Evolutionary conservation across 2,888 invertebrate species (phyloP), one percentile per base, ranked within the genome.

Genomic region (Lasioglossum morio): DNA sequence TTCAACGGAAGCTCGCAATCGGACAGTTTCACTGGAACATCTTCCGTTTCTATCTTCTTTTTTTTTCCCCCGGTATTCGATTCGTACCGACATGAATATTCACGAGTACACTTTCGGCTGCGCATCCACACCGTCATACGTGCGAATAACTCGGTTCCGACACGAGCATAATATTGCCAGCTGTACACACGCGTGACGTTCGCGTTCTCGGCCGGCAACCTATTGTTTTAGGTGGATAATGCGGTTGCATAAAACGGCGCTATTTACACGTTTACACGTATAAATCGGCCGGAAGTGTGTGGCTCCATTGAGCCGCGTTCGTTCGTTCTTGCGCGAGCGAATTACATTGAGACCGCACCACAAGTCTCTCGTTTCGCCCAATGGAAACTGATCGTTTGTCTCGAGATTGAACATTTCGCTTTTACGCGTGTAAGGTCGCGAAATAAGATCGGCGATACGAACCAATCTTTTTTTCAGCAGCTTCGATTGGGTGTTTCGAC

Each of bases 221-320:
- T 43, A 77, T 84, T 84, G 82, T 84, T 57, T 57, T n/a, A 10
- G 16, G 19, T 19, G 48, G 19, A 77, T 77, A 81, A 77, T 81
- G 37, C 43, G 43, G 3, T 34, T 10, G 40, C 53, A 76, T 43
- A 43, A 53, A 66, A 40, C 63, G 27, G 3, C 10, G 16, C 72
- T 43, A 23, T 43, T 46, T 81, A 84, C 72, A 82, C 76, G 23
- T 43, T 46, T 81, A 84, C 72, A 82, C 76, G 81, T 81, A 81
- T 84, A 81, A 77, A 82, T 82, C 82, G 63, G 14, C 27, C 27
- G 27, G 23, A 16, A 74, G 53, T 10, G 27, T n/a, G 27, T n/a
- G 16, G 75, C 81, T 53, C 30, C 73, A 48, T 7, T 4, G 37
- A 60, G 60, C 4, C 1, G 7, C 16, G 40, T 40, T 40, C 74